Evolutionary conservation across 2,888 invertebrate species (phyloP).

Genomic region (Dioctria rufipes): DNA sequence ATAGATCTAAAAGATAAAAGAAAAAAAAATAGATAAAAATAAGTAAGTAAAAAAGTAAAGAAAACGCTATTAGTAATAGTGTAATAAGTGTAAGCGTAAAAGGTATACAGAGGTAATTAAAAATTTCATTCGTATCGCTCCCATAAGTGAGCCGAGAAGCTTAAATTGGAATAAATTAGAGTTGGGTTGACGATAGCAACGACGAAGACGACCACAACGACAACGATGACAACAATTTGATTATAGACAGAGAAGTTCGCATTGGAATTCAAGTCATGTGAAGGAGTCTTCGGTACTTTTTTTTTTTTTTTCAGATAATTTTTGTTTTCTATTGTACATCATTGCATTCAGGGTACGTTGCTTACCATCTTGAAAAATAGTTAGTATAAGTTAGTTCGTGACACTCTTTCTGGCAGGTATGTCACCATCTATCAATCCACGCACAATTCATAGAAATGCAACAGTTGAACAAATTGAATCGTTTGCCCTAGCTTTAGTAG

Average conservation of each 20-base stretch:
- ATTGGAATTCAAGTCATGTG: constrained; percentile 33
- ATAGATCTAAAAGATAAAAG: constrained; percentile 25
- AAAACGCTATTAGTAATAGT: constrained; percentile 20
- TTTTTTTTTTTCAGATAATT: not conserved
- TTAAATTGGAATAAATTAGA: constrained; percentile 32
- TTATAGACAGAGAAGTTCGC: constrained; percentile 17
- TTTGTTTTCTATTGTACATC: not conserved
- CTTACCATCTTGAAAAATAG: not conserved
- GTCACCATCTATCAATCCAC: not conserved
- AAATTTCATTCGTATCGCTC: constrained; percentile 22
- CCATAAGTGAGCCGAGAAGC: not conserved
- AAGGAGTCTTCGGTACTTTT: constrained; percentile 31
- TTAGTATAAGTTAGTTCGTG: not conserved
- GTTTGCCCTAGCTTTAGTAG: too few species aligned
- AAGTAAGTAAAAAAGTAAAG: too few species aligned
- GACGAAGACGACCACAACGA: not conserved
- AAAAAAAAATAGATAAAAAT: constrained; percentile 8
- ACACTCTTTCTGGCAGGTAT: not conserved
- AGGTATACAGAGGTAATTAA: constrained; percentile 6
- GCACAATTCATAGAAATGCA: not conserved
- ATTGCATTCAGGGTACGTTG: constrained; percentile 2
- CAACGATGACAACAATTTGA: constrained; percentile 17
- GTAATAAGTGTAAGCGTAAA: not conserved
- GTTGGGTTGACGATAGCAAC: not conserved
- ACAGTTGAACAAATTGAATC: not conserved